phyloP scores from a whole-genome alignment of 2,888 invertebrate species.

The Coleophora flavipennella region DNA sequence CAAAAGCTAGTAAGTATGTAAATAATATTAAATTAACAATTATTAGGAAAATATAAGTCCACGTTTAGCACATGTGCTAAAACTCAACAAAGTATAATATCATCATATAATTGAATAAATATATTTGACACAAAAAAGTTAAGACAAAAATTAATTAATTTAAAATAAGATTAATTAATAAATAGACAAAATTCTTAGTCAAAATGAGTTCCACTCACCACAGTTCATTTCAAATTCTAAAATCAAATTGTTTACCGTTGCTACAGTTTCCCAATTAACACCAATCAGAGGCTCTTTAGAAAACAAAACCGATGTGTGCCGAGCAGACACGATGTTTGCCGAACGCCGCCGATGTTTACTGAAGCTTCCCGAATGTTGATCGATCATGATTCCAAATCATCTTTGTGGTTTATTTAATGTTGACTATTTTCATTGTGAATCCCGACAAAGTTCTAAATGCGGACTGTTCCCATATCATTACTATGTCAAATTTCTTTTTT shows the following conservation, averaged over 20 bases:
- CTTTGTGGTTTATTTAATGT: too few relatives aligned
- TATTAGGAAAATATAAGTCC: too few relatives aligned
- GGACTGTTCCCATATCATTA: neutral
- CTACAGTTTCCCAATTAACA: conserved; percentile 31
- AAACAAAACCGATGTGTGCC: conserved; percentile 9
- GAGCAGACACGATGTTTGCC: conserved; percentile 3
- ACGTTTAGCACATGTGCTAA: too few relatives aligned
- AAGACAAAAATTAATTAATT: too few relatives aligned
- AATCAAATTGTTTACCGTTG: conserved; percentile 5
- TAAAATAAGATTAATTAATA: too few relatives aligned
- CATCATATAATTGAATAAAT: too few relatives aligned
- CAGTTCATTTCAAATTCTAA: neutral
- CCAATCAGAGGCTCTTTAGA: conserved; percentile 20
- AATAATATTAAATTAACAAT: too few relatives aligned
- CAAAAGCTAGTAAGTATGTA: too few relatives aligned
- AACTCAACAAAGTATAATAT: too few relatives aligned
- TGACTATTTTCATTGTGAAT: too few relatives aligned
- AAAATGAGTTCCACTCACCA: neutral
- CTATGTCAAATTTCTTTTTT: neutral
- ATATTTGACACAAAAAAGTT: too few relatives aligned
- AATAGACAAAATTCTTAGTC: too few relatives aligned
- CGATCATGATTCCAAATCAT: conserved; percentile 4
- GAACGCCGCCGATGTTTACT: conserved; percentile 1
- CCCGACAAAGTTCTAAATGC: conserved; percentile 1
- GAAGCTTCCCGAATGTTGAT: neutral